Percentiles rank a stretch among this genome's conserved stretches.
Conservation (phyloP, 2,113 vertebrate genomes). For the Mirza zaza region DNA sequence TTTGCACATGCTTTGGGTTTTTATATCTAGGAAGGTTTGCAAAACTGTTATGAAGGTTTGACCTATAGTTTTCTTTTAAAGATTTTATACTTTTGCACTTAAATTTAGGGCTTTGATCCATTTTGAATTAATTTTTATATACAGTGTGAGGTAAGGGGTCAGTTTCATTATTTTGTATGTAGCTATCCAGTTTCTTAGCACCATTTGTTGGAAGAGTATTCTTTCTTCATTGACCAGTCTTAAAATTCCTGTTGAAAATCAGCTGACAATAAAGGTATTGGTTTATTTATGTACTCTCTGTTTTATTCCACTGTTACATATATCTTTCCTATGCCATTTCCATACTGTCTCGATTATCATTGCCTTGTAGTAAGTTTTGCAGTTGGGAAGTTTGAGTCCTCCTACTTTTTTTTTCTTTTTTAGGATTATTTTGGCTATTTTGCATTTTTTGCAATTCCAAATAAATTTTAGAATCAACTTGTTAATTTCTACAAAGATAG, state of each 20-base stretch:
- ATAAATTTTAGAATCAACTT: neutral
- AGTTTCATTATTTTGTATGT: neutral
- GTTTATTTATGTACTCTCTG: neutral
- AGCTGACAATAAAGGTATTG: neutral
- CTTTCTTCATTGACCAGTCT: neutral
- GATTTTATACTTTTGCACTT: neutral
- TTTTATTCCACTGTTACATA: neutral
- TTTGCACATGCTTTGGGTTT: neutral
- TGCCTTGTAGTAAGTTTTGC: constrained; percentile 8
- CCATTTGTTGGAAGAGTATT: neutral
- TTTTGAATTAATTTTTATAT: neutral
- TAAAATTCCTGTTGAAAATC: neutral
- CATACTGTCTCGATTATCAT: neutral
- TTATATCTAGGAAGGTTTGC: neutral
- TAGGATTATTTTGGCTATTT: neutral
- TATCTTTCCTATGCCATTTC: neutral
- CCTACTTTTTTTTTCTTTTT: neutral
- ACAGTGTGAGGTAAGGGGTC: neutral
- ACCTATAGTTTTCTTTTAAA: neutral
- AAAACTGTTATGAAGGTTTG: neutral
- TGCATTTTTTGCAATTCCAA: neutral
- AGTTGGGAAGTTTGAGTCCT: neutral
- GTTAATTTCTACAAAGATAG: constrained; percentile 6
- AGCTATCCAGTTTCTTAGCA: neutral
- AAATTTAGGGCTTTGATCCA: neutral